Conservation (phyloP, 2,888 invertebrate genomes). For the Erannis defoliaria region DNA sequence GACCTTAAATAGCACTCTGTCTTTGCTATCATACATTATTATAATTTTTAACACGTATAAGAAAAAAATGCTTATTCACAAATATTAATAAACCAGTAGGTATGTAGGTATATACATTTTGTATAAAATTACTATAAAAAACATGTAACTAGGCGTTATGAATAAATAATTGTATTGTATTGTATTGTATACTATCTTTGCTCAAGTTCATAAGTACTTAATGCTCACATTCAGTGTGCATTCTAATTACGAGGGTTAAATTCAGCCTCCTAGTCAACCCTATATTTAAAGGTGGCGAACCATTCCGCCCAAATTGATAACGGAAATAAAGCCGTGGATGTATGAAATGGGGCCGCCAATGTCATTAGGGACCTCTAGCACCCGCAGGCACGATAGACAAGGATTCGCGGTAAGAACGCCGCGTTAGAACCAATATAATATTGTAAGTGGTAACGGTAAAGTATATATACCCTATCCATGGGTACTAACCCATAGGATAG, state of each 20-base stretch:
- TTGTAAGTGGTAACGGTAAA: no score
- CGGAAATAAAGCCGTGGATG: constrained; percentile 65
- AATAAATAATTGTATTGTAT: no score
- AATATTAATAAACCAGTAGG: no score
- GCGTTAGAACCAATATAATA: constrained; percentile 38
- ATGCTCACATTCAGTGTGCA: not conserved
- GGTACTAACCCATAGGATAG: no score
- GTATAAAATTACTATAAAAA: no score
- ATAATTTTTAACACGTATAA: no score
- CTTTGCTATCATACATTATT: no score
- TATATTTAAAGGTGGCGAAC: constrained; percentile 67
- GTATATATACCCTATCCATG: no score
- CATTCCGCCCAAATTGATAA: constrained; percentile 64
- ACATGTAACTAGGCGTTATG: no score
- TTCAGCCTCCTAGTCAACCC: constrained; percentile 49
- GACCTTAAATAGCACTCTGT: no score
- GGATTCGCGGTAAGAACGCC: constrained; percentile 36
- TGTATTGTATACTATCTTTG: not conserved
- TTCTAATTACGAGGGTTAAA: not conserved
- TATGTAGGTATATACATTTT: no score
- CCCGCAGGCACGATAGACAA: constrained; percentile 55
- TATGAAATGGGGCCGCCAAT: constrained; percentile 53
- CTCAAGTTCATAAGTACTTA: not conserved
- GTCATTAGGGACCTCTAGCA: constrained; percentile 64
- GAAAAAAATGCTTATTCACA: no score